Evolutionary conservation across 2,113 vertebrate species (phyloP).

Genomic region (Catagonus wagneri): DNA sequence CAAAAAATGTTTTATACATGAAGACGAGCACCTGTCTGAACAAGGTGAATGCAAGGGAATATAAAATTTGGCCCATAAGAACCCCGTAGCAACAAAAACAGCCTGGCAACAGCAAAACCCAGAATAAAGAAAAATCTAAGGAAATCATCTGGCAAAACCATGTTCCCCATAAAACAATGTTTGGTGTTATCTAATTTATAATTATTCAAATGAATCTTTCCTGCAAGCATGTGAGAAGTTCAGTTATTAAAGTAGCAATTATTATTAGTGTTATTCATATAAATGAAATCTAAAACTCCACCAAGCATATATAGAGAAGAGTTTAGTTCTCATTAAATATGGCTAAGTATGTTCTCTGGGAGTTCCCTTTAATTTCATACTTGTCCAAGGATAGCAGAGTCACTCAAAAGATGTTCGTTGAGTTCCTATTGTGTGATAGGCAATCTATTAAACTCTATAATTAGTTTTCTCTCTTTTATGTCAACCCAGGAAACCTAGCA

Average conservation of each 20-base stretch:
- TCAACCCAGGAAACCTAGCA: not conserved
- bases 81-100: constrained; percentile 79
- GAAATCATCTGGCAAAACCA: constrained; percentile 17
- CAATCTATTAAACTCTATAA: not conserved
- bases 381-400: not conserved
- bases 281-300: not conserved
- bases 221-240: constrained; percentile 25
- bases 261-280: constrained; percentile 12
- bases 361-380: not conserved
- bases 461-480: not conserved
- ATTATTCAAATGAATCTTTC: constrained; percentile 20
- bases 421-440: not conserved
- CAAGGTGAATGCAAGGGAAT: constrained; percentile 75
- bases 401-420: not conserved
- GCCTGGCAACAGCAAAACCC: constrained; percentile 77
- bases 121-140: constrained; percentile 44
- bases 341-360: not conserved
- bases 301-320: not conserved
- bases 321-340: not conserved
- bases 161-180: not conserved
- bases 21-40: constrained; percentile 50
- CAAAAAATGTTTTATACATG: not conserved
- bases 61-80: constrained; percentile 74
- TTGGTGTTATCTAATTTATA: not conserved
- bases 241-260: constrained; percentile 24